Evolutionary conservation across 2,888 invertebrate genomes (phyloP).

Genomic region (Isoperla grammatica): DNA sequence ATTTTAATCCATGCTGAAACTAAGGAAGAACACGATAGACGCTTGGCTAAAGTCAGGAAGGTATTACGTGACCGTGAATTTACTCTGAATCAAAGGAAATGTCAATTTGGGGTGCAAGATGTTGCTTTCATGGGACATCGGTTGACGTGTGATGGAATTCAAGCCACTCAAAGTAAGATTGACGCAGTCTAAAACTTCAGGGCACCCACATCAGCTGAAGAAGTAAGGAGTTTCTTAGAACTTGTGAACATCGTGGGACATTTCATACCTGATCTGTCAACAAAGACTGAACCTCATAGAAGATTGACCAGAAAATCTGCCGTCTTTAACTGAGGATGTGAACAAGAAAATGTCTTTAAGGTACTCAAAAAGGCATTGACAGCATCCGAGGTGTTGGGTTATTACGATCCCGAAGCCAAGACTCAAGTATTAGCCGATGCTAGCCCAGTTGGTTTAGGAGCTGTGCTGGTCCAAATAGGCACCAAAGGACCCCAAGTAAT

Average conservation of each 20-base stretch:
- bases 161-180: slow-evolving; percentile 35
- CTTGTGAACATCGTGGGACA: slow-evolving; percentile 36
- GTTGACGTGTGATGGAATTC: slow-evolving; percentile 32
- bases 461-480: too few species aligned
- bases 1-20: slow-evolving; percentile 38
- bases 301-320: too few species aligned
- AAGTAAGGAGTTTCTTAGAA: slow-evolving; percentile 38
- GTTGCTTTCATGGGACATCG: slow-evolving; percentile 35
- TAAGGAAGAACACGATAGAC: slow-evolving; percentile 12
- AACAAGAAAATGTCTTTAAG: too few species aligned
- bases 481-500: too few species aligned
- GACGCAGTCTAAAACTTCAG: slow-evolving; percentile 32
- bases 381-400: too few species aligned
- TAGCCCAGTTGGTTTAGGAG: too few species aligned
- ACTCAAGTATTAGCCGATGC: too few species aligned
- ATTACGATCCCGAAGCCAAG: too few species aligned
- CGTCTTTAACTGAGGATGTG: too few species aligned
- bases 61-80: slow-evolving; percentile 28
- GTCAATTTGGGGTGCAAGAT: slow-evolving; percentile 31
- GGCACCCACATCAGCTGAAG: slow-evolving; percentile 29
- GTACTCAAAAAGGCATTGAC: too few species aligned
- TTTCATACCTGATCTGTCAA: slow-evolving; percentile 35
- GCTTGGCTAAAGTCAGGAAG: slow-evolving; percentile 34
- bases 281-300: slow-evolving; percentile 35
- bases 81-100: slow-evolving; percentile 37